Evolutionary conservation across 2,113 vertebrate species (phyloP).

Genomic region (Dromaius novaehollandiae): DNA sequence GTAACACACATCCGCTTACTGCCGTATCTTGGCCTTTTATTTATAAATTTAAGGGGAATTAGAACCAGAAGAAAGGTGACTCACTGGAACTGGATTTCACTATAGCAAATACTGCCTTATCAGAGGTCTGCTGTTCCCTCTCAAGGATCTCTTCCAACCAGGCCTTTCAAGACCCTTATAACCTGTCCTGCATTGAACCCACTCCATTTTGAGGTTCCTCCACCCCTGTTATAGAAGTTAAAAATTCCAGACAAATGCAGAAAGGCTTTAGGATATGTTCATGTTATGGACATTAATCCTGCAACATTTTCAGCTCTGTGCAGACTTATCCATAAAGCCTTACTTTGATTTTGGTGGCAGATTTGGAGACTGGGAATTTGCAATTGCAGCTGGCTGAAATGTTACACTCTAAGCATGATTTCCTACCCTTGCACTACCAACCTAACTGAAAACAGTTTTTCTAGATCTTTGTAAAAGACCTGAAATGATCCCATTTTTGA

Average conservation of each 20-base stretch:
- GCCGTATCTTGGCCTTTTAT: background rate
- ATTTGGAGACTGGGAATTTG: background rate
- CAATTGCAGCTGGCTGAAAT: background rate
- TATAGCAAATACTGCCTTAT: background rate
- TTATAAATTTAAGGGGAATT: background rate
- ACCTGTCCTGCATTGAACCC: background rate
- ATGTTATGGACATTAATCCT: background rate
- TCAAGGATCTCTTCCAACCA: background rate
- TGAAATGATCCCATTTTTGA: background rate
- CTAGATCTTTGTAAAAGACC: conserved; percentile 9
- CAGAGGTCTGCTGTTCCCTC: background rate
- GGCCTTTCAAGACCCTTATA: background rate
- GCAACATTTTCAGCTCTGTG: background rate
- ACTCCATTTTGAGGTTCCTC: rapidly evolving
- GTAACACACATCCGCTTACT: background rate
- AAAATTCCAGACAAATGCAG: background rate
- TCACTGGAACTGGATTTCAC: background rate
- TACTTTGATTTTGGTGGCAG: background rate
- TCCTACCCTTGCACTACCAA: background rate
- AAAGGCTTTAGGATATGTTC: background rate
- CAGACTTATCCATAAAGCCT: background rate
- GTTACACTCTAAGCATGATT: background rate
- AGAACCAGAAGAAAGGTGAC: background rate
- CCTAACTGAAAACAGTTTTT: background rate
- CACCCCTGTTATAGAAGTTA: rapidly evolving